Base-by-base conservation (phyloP, 2,113 vertebrate genomes). In the Phocoena sinus region DNA sequence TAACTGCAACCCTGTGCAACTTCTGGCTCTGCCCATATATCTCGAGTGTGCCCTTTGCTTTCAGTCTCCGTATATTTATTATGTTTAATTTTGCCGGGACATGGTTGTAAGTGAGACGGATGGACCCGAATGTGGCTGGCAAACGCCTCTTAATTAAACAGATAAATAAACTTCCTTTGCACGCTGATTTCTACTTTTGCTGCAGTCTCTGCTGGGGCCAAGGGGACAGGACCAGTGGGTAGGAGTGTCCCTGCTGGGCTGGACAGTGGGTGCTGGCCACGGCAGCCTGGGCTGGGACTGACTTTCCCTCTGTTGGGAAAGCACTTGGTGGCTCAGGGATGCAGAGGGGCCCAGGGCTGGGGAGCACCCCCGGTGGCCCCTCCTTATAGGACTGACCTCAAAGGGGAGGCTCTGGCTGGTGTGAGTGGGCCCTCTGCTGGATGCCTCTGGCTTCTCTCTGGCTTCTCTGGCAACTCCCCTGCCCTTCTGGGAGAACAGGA, bases 71-170 rank as follows among this genome's bases (percentile, higher is more conserved):
- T 96, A 80, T 98, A 98, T 99, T 99, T 99, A 98, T 98, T 98
- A 98, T 98, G 98, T 99, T 98, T 99, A 98, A 98, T 98, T 98
- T 99, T 98, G 98, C 98, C 47, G 94, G 98, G 98, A 98, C 97
- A 11, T 58, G 97, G 98, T 97, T 98, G 98, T 98, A 98, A 99
- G 98, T 98, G 98, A 98, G 98, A 98, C 97, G 95, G 98, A 98
- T 98, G 97, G 98, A 98, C 97, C 96, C 11, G 92, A 96, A 97
- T 97, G 98, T 71, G 97, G 98, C 98, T 98, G 98, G 98, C 97
- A 98, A 98, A 97, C 63, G 97, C 98, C 96, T 99, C 98, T 98
- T 99, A 98, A 98, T 98, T 99, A 98, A 99, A 99, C 98, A 99
- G 98, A 99, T 99, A 99, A 99, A 99, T 99, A 99, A 99, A 98